Conservation (phyloP, 2,888 invertebrate species). For the Caradrina clavipalpis region DNA sequence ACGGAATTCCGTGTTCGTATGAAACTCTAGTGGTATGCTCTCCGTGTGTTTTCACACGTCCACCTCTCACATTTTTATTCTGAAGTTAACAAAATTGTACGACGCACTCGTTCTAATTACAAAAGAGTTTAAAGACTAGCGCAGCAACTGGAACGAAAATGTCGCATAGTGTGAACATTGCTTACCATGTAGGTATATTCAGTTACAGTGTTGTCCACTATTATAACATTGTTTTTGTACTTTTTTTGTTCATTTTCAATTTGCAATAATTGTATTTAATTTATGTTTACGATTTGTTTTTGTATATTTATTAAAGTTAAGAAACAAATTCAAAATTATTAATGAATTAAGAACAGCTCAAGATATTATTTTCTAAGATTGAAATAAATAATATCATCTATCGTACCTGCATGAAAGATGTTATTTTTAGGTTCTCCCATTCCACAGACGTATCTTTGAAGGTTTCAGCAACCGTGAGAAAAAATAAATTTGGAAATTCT, state of each 20-base stretch:
- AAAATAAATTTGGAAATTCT: conserved; percentile 30
- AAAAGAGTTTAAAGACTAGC: conserved; percentile 52
- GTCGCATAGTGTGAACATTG: conserved; percentile 11
- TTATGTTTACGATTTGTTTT: too few relatives aligned
- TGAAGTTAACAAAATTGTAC: conserved; percentile 46
- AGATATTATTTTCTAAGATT: conserved; percentile 10
- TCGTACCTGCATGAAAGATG: neutral
- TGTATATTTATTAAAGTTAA: too few relatives aligned
- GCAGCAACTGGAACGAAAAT: conserved; percentile 25
- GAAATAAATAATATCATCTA: conserved; percentile 12
- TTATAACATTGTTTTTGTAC: neutral
- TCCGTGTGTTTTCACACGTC: conserved; percentile 53
- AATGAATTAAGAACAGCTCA: too few relatives aligned
- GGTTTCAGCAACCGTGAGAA: conserved; percentile 21
- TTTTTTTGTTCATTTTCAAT: neutral
- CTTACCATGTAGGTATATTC: neutral
- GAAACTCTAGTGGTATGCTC: conserved; percentile 56
- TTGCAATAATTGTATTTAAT: neutral
- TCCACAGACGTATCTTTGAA: conserved; percentile 34
- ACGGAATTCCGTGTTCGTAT: conserved; percentile 69
- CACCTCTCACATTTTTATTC: conserved; percentile 48
- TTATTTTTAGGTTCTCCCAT: conserved; percentile 11
- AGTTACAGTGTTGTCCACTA: conserved; percentile 1
- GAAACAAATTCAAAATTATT: too few relatives aligned
- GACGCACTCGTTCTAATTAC: conserved; percentile 55